A percentile compares a stretch with the other conserved stretches of the same genome.
phyloP scores from a whole-genome alignment of 2,113 vertebrate genomes.

The Hepsetus odoe region DNA sequence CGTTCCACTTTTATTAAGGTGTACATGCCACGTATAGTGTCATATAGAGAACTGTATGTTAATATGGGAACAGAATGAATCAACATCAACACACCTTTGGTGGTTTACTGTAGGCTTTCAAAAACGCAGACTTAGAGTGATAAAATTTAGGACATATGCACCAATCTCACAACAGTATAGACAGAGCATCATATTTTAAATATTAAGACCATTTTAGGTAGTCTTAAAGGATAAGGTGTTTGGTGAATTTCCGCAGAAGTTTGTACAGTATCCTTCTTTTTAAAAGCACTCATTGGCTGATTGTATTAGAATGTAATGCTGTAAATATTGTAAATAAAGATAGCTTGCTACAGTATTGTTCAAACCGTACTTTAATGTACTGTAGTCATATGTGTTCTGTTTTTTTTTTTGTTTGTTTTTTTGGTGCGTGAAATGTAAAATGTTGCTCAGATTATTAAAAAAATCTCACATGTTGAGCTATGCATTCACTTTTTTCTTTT shows the following conservation, averaged over 20 bases:
- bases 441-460: constrained; percentile 69
- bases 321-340: constrained; percentile 90
- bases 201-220: background rate
- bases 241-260: constrained; percentile 16
- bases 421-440: constrained; percentile 87
- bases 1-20: constrained; percentile 8
- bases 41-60: background rate
- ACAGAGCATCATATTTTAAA: background rate
- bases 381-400: constrained; percentile 84
- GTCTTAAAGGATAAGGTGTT: constrained; percentile 7
- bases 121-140: background rate
- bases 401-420: too few species aligned
- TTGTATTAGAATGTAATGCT: constrained; percentile 67
- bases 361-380: constrained; percentile 83
- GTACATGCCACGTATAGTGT: constrained; percentile 37
- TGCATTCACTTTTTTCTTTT: constrained; percentile 33
- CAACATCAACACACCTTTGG: background rate
- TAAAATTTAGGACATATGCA: background rate
- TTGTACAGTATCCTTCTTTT: constrained; percentile 55
- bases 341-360: constrained; percentile 81
- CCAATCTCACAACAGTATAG: background rate
- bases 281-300: constrained; percentile 64
- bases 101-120: background rate
- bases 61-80: background rate
- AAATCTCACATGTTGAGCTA: constrained; percentile 60